Base-by-base conservation (phyloP, 2,888 invertebrate species). In the Polydrusus tereticollis region DNA sequence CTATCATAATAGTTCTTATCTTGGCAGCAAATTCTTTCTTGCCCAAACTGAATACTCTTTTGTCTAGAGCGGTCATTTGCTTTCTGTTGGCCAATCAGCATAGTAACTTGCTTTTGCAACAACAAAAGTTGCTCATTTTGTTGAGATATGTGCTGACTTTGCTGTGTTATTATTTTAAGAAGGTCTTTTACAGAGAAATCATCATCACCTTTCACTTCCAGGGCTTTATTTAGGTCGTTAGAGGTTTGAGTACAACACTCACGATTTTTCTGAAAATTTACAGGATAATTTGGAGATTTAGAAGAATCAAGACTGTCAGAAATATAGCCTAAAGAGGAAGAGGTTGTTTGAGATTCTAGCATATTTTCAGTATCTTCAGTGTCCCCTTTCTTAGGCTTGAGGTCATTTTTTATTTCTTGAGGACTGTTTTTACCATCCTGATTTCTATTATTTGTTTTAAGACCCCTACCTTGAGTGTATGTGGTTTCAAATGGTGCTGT, bases 51-150 rank as follows among this genome's bases (percentile, higher is more conserved):
- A 36, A 59, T 36, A 16, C 18, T 43, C 50, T 12, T 57, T 38
- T 14, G 21, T 12, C 14, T 64, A 52, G 16, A 10, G 16, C 12
- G 18, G n/a, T 52, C 52, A 67, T 81, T 80, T 60, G 81, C 77
- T 59, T 80, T 79, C 33, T 79, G 80, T 58, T 77, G 80, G 76
- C 84, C 82, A 38, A 88, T 74, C 18, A 92, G 85, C 76, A 87
- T 88, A 75, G 91, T 89, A 0, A 92, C 89, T 83, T 91, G 91
- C 66, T 88, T 88, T 81, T 92, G 91, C 29, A 92, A 82, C 64
- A 88, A 78, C 78, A 90, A 87, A 23, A 92, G 84, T 79, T 92
- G 92, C 77, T 91, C 89, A 83, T 90, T 92, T 82, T 92, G 92
- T 66, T 78, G 77, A 2, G 78, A 74, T 12, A 92, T 84, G 79